Base-by-base conservation (phyloP, 2,888 invertebrate genomes). In the Hermodice carunculata region DNA sequence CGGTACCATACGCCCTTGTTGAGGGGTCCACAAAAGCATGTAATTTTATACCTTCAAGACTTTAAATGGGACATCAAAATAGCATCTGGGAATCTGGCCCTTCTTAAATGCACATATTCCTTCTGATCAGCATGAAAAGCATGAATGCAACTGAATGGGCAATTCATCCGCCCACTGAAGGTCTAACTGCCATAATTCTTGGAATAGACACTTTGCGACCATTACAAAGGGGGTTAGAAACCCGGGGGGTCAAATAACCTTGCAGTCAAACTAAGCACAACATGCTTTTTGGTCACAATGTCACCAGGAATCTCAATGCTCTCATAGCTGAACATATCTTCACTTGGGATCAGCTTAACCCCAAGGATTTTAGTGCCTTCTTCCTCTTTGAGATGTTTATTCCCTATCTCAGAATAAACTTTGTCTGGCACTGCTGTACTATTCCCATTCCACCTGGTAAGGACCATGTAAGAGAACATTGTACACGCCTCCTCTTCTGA, bases 131-230 rank as follows among this genome's bases (percentile, higher is more conserved):
- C 26, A 24, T 64, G 57, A 68, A 8, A 44, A 32, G 3, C 37
- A 8, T 24, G 14, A 42, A 43, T 24, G 43, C 48, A n/a, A n/a
- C n/a, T n/a, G n/a, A n/a, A 73, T 66, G 24, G n/a, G n/a, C n/a
- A 76, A 46, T 1, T 43, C 40, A 8, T 70, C 70, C 69, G 78
- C 78, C 77, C 78, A 78, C 2, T 54, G 64, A 4, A 70, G 6
- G 2, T 68, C 54, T 17, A 49, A 31, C 22, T 61, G 58, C 76
- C 79, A 81, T 2, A 78, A 29, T 17, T n/a, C 51, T 77, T 81
- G 0, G 63, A 61, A 6, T 46, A 24, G 43, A 71, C 60, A 14
- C 32, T 66, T 26, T 69, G 64, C n/a, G 66, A 67, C 0, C 43
- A 56, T 22, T 69, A n/a, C n/a, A n/a, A n/a, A n/a, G n/a, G n/a